Percentiles rank a stretch among this genome's conserved stretches.
Evolutionary conservation across 2,797 vertebrate species (phyloP).

Genomic region (Enteromius paludinosus): DNA sequence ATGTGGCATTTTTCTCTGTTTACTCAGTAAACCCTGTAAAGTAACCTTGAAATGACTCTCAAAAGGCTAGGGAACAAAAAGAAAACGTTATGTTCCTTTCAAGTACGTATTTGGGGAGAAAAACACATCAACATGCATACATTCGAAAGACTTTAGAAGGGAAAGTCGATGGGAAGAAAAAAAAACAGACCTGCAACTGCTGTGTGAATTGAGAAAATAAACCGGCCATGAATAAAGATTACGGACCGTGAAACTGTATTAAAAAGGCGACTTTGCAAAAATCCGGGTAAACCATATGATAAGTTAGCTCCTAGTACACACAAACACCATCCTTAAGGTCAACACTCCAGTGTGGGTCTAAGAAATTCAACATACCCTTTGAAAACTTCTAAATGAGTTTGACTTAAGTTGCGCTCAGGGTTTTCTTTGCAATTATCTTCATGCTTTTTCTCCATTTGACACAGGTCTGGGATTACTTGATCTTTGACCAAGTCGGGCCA

Average conservation of each 20-base stretch:
- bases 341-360: not conserved
- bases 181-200: not conserved
- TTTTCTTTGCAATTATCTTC: slow-evolving; percentile 52
- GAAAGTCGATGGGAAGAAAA: not conserved
- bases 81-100: not conserved
- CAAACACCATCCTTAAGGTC: slow-evolving; percentile 28
- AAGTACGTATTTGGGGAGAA: not conserved
- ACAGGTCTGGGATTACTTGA: slow-evolving; percentile 49
- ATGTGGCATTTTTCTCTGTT: not conserved
- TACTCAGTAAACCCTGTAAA: not conserved
- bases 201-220: not conserved
- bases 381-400: slow-evolving; percentile 53
- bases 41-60: not conserved
- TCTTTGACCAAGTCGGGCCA: slow-evolving; percentile 40
- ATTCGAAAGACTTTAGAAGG: not conserved
- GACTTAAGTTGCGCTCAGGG: slow-evolving; percentile 17
- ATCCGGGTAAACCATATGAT: not conserved
- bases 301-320: not conserved
- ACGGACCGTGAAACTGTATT: not conserved
- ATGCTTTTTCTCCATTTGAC: slow-evolving; percentile 35
- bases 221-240: not conserved
- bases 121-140: not conserved
- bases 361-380: slow-evolving; percentile 23
- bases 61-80: slow-evolving; percentile 1
- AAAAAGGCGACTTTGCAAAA: not conserved